Percentiles rank a stretch among this genome's conserved stretches.
Evolutionary conservation across 2,888 invertebrate genomes (phyloP).

Genomic region (Ectobius pallidus): DNA sequence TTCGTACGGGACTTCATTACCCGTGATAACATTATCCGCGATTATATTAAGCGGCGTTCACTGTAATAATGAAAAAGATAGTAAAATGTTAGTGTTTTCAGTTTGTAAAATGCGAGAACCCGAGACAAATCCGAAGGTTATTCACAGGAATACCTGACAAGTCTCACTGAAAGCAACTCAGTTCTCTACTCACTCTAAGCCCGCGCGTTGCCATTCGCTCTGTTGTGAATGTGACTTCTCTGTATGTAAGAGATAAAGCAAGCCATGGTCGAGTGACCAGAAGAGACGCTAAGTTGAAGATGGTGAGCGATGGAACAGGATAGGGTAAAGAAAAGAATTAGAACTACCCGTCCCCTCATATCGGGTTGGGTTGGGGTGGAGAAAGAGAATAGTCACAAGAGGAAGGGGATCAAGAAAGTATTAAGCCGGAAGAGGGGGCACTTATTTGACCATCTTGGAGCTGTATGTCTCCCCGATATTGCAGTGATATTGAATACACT

Average conservation of each 20-base stretch:
- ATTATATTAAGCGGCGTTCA: too few species aligned
- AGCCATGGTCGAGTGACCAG: slow-evolving; percentile 22
- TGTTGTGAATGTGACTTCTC: not conserved
- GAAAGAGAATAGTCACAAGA: not conserved
- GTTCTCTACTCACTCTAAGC: too few species aligned
- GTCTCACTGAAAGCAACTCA: too few species aligned
- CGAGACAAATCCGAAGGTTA: too few species aligned
- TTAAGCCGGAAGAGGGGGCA: not conserved
- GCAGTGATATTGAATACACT: not conserved
- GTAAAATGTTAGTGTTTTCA: too few species aligned
- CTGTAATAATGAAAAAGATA: too few species aligned
- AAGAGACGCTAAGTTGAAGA: slow-evolving; percentile 13
- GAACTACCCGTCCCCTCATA: not conserved
- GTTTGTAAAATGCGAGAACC: too few species aligned
- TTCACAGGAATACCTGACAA: too few species aligned
- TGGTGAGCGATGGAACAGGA: not conserved
- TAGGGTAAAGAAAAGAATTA: slow-evolving; percentile 11
- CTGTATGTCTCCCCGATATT: not conserved
- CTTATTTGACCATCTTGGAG: not conserved
- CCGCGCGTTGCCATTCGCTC: too few species aligned
- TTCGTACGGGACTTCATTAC: too few species aligned
- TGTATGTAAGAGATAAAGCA: slow-evolving; percentile 6
- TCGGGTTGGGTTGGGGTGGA: not conserved
- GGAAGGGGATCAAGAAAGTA: not conserved
- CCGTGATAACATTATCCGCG: too few species aligned